phyloP scores from a whole-genome alignment of 1,140 invertebrate genomes.

The Drosophila lacteicornis region DNA sequence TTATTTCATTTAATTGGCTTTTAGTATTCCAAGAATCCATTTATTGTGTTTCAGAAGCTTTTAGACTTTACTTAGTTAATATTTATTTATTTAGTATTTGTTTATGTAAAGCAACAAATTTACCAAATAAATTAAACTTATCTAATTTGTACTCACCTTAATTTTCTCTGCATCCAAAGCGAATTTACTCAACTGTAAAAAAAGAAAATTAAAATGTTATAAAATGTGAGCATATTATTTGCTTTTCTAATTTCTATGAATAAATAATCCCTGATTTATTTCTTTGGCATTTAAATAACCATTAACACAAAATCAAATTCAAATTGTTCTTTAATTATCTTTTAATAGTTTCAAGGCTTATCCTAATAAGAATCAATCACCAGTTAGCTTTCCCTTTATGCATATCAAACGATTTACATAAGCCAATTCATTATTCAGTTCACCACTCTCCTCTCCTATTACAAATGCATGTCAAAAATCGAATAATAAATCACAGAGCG shows the following conservation, averaged over 20 bases:
- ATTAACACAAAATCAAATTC: not conserved
- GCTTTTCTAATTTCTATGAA: not conserved
- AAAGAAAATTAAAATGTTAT: not conserved
- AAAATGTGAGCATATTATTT: not conserved
- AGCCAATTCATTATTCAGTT: conserved; percentile 58
- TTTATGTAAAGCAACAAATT: not conserved
- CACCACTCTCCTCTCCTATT: not conserved
- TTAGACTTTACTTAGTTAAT: not conserved
- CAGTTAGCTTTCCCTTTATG: conserved; percentile 5
- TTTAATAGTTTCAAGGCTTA: conserved; percentile 5
- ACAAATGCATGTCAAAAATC: conserved; percentile 72
- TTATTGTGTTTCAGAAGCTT: not conserved
- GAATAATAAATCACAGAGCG: conserved; percentile 70
- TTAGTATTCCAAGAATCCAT: not conserved
- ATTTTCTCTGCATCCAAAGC: not conserved
- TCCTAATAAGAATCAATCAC: conserved; percentile 18
- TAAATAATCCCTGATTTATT: not conserved
- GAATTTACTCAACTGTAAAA: conserved; percentile 13
- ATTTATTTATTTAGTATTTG: not conserved
- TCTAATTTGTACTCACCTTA: conserved; percentile 19
- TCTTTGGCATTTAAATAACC: not conserved
- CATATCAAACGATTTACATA: conserved; percentile 49
- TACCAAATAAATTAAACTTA: not conserved
- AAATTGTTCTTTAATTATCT: not conserved
- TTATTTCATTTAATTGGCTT: not conserved